These are phyloP conservation scores for Urocynchramus pylzowi DNA, from an alignment of 2,113 vertebrate species.

Conservation along the genomic window DNA sequence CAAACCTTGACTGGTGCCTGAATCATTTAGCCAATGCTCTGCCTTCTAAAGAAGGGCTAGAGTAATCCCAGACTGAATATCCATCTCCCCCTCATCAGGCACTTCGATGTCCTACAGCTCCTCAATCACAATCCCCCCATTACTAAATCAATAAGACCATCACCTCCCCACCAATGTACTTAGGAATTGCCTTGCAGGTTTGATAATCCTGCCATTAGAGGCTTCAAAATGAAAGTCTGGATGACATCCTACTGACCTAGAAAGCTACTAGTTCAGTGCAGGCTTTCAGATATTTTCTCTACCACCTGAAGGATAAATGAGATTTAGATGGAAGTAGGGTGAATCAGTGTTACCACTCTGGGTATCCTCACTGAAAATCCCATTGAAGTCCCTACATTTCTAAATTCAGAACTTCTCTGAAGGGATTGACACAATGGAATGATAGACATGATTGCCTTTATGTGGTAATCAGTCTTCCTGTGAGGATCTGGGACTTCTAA, in stretches of 20 bases:
- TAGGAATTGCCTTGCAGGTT: background rate
- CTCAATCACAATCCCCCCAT: constrained; percentile 7
- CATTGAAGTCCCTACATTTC: background rate
- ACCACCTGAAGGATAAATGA: background rate
- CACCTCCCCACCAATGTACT: background rate
- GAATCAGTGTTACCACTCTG: background rate
- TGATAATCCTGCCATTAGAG: constrained; percentile 26
- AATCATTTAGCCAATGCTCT: background rate
- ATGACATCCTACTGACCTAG: background rate
- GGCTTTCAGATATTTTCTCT: background rate
- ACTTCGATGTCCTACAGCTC: constrained; percentile 10
- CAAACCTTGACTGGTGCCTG: background rate
- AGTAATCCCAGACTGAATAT: background rate
- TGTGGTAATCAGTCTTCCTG: background rate
- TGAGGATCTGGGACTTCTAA: background rate
- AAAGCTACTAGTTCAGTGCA: background rate
- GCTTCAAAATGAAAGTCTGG: background rate
- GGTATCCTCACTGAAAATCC: background rate
- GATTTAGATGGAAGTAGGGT: background rate
- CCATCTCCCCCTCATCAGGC: background rate
- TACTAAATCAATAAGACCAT: constrained; percentile 10
- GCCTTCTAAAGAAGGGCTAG: background rate
- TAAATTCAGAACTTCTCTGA: background rate
- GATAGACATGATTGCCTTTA: background rate
- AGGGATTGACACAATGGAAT: background rate